Conservation (phyloP, 2,888 invertebrate genomes). For the Drosophila parthenogenetica region DNA sequence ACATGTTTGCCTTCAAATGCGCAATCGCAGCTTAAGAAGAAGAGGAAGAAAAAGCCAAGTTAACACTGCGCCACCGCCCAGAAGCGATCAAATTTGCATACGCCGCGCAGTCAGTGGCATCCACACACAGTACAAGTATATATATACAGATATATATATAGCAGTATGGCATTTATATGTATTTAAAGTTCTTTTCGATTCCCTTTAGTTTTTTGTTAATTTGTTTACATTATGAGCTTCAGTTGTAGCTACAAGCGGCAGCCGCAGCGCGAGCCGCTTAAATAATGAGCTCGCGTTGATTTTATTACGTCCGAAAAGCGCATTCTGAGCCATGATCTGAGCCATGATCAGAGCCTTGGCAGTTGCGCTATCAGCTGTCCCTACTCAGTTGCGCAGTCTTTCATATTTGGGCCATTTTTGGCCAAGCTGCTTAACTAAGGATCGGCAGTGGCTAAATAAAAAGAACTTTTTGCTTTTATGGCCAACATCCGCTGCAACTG, state of each 20-base stretch:
- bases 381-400: constrained; percentile 31
- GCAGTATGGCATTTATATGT: not conserved
- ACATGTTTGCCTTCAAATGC: constrained; percentile 85
- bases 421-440: constrained; percentile 63
- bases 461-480: constrained; percentile 52
- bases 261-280: constrained; percentile 74
- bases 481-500: constrained; percentile 52
- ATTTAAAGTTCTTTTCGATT: constrained; percentile 11
- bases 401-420: constrained; percentile 67
- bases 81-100: constrained; percentile 72
- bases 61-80: constrained; percentile 80
- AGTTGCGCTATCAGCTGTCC: constrained; percentile 23
- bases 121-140: constrained; percentile 1
- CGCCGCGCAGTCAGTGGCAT: constrained; percentile 23
- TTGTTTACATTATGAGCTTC: constrained; percentile 85
- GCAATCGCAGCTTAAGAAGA: constrained; percentile 80
- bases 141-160: not conserved
- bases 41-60: constrained; percentile 37
- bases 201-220: constrained; percentile 60
- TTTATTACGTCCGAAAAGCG: constrained; percentile 58
- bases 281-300: constrained; percentile 78
- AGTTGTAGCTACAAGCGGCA: constrained; percentile 77
- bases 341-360: constrained; percentile 1
- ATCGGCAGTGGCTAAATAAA: constrained; percentile 27
- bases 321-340: constrained; percentile 5